Base-by-base conservation (phyloP, 2,797 vertebrate genomes). In the Garrulus glandarius region DNA sequence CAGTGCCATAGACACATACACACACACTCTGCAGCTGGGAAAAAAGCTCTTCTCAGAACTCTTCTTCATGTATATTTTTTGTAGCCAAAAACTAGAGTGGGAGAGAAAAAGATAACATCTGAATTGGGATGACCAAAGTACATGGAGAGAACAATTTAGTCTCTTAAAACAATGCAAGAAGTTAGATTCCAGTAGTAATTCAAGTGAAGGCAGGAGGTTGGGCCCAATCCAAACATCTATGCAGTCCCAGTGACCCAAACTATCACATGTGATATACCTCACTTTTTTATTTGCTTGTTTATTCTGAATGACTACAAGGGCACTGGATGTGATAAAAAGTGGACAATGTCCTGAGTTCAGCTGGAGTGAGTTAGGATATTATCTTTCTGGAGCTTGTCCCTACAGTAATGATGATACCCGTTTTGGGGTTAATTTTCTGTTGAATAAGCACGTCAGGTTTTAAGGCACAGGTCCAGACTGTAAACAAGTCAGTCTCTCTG, bases 401-500 rank as follows among this genome's bases (percentile, higher is more conserved):
- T 87, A 72, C 80, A 75, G 85, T 87, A 81, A 95, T 67, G 87
- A 68, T 83, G 80, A 95, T 93, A 94, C 82, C 84, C 84, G 69
- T 87, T 96, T 93, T 75, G 59, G 92, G 94, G 84, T 95, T 94
- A 94, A 97, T 96, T 95, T 97, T 96, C 91, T 97, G 84, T 95
- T 93, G 94, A 96, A 96, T 96, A 97, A 97, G 92, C 92, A 97
- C 16, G 30, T 89, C 96, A 83, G 88, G 77, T 94, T 97, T 96
- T 93, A 90, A 95, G 95, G 96, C 96, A 95, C 57, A 32, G 37
- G 77, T 96, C 96, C 89, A 97, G 92, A 86, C 71, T 91, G 77
- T 87, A 94, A 97, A 97, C 91, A 97, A 96, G 92, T 79, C 82
- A 92, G 95, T 94, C 95, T 97, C 93, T 92, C 97, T 96, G 95